phyloP scores from a whole-genome alignment of 1,140 invertebrate species.

The Ips typographus region DNA sequence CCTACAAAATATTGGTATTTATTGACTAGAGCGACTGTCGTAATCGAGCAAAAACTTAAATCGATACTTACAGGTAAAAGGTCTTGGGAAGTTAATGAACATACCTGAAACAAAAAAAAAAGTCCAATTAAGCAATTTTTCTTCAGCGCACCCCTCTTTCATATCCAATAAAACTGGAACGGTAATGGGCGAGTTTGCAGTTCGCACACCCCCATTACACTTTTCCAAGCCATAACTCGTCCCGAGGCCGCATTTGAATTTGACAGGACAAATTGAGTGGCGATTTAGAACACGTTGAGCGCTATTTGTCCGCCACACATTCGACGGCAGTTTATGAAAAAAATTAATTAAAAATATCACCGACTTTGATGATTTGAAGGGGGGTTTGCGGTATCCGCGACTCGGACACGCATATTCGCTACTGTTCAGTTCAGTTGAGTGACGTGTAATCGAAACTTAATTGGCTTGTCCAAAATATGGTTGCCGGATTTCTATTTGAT shows the following conservation, averaged over 20 bases:
- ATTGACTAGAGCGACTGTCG: no score
- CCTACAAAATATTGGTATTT: no score
- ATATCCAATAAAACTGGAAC: background rate
- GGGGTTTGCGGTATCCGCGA: background rate
- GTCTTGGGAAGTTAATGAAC: no score
- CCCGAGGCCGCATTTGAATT: slow-evolving; percentile 13
- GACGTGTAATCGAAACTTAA: slow-evolving; percentile 12
- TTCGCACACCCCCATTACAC: slow-evolving; percentile 3
- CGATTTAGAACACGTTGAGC: slow-evolving; percentile 16
- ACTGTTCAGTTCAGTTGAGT: slow-evolving; percentile 11
- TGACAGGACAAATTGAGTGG: slow-evolving; percentile 24
- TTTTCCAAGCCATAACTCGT: slow-evolving; percentile 14
- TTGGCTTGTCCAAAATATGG: slow-evolving; percentile 1
- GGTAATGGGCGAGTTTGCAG: slow-evolving; percentile 1
- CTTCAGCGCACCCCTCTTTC: background rate
- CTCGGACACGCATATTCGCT: background rate
- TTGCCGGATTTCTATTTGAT: no score
- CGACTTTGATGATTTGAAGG: slow-evolving; percentile 1
- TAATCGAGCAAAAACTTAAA: no score
- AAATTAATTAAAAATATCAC: slow-evolving; percentile 24
- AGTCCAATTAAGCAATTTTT: background rate
- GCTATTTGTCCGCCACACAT: slow-evolving; percentile 12
- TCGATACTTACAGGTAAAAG: no score
- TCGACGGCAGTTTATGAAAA: slow-evolving; percentile 12
- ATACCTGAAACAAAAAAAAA: no score